Base-by-base conservation (phyloP, 2,888 invertebrate species). In the Podabrus alpinus region DNA sequence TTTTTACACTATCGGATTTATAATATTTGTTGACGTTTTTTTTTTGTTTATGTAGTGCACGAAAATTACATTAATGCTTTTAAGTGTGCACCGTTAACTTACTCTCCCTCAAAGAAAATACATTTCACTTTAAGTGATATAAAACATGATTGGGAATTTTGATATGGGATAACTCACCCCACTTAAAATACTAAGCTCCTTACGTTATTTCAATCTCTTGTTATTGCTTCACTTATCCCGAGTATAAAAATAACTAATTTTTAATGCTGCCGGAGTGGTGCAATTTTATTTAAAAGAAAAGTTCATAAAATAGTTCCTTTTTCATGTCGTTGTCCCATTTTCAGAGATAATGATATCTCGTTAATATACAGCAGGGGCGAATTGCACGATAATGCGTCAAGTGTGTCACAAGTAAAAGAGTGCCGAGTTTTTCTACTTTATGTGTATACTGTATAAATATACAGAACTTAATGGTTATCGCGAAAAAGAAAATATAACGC, bases 71-170 rank as follows among this genome's bases (percentile, higher is more conserved):
- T 78, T 77, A 77, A 75, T 76, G 80, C 75, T 80, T n/a, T 81
- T 80, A 81, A 83, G 81, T 82, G 82, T 83, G 83, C 81, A 81
- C 79, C 81, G 81, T 80, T 83, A 85, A 85, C 84, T 83, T 85
- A 85, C 84, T 84, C 81, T 75, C 82, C 79, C 80, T 81, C 83
- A 84, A 85, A 84, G 82, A 84, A 81, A 80, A 81, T 80, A 77
- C 70, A 78, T 78, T 79, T 77, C 76, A 72, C 72, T 70, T 76
- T 71, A 68, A 72, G 72, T 67, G 77, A 75, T 78, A 77, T 72
- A 79, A 80, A 80, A 82, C 86, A 84, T 85, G 86, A 85, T 84
- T 83, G 82, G 81, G 86, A 84, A 86, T 86, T 83, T 85, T 86
- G 84, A 86, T 86, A 84, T 81, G 81, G 85, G 86, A 86, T 86